Conservation (phyloP, 2,797 vertebrate genomes). For the Gallinago stenura region DNA sequence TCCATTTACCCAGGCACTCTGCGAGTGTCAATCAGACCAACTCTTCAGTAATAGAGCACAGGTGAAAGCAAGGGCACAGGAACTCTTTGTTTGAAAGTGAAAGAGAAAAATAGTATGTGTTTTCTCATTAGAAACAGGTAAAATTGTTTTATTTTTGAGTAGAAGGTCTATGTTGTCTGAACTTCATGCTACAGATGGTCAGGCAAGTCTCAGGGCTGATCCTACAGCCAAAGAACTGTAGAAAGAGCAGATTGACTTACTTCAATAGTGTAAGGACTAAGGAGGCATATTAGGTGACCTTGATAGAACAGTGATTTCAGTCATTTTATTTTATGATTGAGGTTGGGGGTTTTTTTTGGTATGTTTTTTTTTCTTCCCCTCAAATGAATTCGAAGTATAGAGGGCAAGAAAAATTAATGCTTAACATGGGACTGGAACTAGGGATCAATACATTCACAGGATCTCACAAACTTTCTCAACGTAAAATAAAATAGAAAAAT, state of each 20-base stretch:
- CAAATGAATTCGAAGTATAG: not conserved
- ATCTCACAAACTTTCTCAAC: not conserved
- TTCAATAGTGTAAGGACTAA: too few species aligned
- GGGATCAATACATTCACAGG: not conserved
- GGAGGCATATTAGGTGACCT: not conserved
- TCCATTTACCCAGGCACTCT: not conserved
- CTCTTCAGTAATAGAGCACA: not conserved
- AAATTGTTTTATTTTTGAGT: not conserved
- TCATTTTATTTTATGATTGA: not conserved
- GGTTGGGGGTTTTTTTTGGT: not conserved
- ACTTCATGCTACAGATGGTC: not conserved
- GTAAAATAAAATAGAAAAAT: not conserved
- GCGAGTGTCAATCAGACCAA: not conserved
- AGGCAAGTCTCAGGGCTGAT: not conserved
- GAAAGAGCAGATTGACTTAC: not conserved
- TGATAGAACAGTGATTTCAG: not conserved
- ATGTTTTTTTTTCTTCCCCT: rapidly evolving
- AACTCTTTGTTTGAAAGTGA: not conserved
- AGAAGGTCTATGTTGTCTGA: not conserved
- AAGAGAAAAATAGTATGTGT: not conserved
- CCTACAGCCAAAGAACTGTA: not conserved
- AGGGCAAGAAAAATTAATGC: not conserved
- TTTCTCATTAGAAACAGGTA: not conserved
- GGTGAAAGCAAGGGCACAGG: not conserved
- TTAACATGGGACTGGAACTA: not conserved